Evolutionary conservation across 1,140 invertebrate genomes (phyloP).

Genomic region (Cyphomyrmex costatus): DNA sequence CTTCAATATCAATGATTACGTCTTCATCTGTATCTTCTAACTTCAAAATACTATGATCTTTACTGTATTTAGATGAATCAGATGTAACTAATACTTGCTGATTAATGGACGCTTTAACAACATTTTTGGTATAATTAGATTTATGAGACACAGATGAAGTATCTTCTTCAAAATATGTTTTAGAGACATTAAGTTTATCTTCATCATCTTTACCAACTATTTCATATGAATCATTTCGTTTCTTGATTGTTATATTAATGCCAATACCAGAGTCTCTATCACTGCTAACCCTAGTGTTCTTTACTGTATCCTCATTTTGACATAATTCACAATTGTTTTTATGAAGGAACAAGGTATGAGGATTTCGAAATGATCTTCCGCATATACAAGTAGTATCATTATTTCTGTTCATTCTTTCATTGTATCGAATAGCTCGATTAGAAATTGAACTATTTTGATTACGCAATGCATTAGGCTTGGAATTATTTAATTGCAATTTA

Average conservation of each 20-base stretch:
- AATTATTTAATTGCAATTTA: background rate
- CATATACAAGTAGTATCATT: conserved; percentile 76
- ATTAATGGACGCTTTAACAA: background rate
- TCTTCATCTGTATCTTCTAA: conserved; percentile 78
- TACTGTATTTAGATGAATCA: conserved; percentile 71
- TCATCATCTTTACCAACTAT: conserved; percentile 80
- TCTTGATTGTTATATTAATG: conserved; percentile 85
- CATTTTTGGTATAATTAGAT: conserved; percentile 56
- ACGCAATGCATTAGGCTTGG: background rate
- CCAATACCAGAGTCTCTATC: conserved; percentile 82
- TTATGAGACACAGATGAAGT: conserved; percentile 51
- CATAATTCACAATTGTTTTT: conserved; percentile 76
- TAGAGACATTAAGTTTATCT: conserved; percentile 48
- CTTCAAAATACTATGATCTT: conserved; percentile 78
- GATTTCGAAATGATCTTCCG: conserved; percentile 80
- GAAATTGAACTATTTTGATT: background rate
- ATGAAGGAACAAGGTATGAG: conserved; percentile 79
- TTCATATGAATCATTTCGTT: conserved; percentile 84
- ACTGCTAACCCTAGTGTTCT: conserved; percentile 67
- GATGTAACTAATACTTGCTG: background rate
- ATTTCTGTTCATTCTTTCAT: background rate
- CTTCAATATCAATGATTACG: conserved; percentile 81
- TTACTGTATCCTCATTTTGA: background rate
- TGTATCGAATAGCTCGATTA: background rate
- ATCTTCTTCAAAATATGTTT: conserved; percentile 47